A percentile compares a stretch with the other conserved stretches of the same genome.
Evolutionary conservation across 2,888 invertebrate genomes (phyloP).

Genomic region (Nomada flava): DNA sequence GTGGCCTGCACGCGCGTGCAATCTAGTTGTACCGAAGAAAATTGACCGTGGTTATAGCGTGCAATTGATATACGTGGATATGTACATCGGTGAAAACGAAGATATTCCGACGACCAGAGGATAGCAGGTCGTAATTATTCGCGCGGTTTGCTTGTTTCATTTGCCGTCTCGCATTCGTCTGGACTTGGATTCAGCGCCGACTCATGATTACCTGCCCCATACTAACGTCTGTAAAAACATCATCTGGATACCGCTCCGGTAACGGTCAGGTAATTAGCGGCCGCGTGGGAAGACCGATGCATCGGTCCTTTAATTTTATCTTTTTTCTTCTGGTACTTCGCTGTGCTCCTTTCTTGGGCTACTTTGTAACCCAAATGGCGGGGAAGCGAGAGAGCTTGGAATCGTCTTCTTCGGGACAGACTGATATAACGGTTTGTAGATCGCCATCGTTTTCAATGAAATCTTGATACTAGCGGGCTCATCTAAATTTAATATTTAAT

Average conservation of each 20-base stretch:
- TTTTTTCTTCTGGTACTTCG: neutral
- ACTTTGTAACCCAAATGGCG: neutral
- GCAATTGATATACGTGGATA: slow-evolving; percentile 61
- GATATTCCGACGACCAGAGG: slow-evolving; percentile 23
- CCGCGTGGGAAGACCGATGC: slow-evolving; percentile 56
- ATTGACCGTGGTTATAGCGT: slow-evolving; percentile 62
- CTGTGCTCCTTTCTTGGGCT: neutral
- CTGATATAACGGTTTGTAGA: neutral
- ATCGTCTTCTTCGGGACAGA: neutral
- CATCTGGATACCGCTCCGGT: slow-evolving; percentile 46
- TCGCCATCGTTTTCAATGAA: neutral
- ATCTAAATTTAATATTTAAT: too few relatives aligned
- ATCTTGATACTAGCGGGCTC: too few relatives aligned
- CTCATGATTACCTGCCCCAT: slow-evolving; percentile 60
- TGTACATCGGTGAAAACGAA: slow-evolving; percentile 33
- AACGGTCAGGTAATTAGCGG: slow-evolving; percentile 57
- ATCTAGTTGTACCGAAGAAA: slow-evolving; percentile 12
- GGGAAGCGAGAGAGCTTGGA: neutral
- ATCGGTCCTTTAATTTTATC: slow-evolving; percentile 18
- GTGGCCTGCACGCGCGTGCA: neutral
- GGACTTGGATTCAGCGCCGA: slow-evolving; percentile 50
- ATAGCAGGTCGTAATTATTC: slow-evolving; percentile 59
- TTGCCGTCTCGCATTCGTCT: slow-evolving; percentile 36
- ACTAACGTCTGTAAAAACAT: slow-evolving; percentile 56
- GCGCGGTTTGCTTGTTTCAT: slow-evolving; percentile 53